phyloP scores from a whole-genome alignment of 2,888 invertebrate genomes.

The Odontomyia ornata region DNA sequence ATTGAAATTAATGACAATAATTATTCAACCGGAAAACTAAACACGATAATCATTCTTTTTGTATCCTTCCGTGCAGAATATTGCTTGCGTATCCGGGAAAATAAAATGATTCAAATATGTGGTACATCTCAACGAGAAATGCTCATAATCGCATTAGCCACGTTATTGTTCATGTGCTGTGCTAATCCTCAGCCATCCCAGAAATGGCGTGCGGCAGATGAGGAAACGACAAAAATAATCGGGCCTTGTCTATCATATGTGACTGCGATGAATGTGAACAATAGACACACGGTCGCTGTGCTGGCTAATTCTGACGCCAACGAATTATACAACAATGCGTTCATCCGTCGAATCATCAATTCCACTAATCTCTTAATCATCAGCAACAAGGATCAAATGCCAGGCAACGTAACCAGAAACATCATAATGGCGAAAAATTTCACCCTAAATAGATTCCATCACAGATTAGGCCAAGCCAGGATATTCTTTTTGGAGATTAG shows the following conservation, averaged over 20 bases:
- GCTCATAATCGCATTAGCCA: slow-evolving; percentile 31
- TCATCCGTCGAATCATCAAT: slow-evolving; percentile 37
- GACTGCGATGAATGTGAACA: slow-evolving; percentile 33
- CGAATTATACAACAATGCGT: slow-evolving; percentile 32
- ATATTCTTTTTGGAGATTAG: slow-evolving; percentile 34
- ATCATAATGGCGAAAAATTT: slow-evolving; percentile 14
- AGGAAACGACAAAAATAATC: neutral
- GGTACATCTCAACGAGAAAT: neutral
- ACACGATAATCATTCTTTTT: neutral
- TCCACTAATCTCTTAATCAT: slow-evolving; percentile 43
- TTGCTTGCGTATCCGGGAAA: neutral
- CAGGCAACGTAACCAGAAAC: slow-evolving; percentile 21
- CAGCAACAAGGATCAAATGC: slow-evolving; percentile 30
- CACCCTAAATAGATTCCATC: slow-evolving; percentile 38
- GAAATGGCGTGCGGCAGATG: slow-evolving; percentile 5
- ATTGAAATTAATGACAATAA: slow-evolving; percentile 32
- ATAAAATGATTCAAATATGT: neutral
- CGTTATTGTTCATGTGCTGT: slow-evolving; percentile 7
- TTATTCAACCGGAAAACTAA: neutral
- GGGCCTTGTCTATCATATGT: slow-evolving; percentile 38
- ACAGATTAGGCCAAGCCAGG: slow-evolving; percentile 27
- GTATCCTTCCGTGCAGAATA: neutral
- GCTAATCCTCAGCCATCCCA: slow-evolving; percentile 30
- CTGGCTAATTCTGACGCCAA: neutral
- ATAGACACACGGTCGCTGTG: slow-evolving; percentile 27